A percentile compares a stretch with the other conserved stretches of the same genome.
phyloP scores from a whole-genome alignment of 2,113 vertebrate species.

The Brachyhypopomus gauderio region DNA sequence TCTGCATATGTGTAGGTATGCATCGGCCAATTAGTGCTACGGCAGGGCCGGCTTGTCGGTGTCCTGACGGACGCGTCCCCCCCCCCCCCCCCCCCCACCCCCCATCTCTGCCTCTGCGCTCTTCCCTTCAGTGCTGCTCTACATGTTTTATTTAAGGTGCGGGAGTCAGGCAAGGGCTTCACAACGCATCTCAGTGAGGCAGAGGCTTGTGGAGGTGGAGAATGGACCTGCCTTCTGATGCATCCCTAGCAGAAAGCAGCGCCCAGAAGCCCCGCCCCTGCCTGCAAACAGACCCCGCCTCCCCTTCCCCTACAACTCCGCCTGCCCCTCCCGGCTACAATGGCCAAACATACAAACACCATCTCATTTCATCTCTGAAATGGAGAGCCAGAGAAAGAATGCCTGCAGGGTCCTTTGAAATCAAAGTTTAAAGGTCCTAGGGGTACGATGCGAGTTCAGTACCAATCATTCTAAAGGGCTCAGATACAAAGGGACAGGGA shows the following conservation, averaged over 20 bases:
- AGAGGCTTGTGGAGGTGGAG: conserved; percentile 48
- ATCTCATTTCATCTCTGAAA: conserved; percentile 37
- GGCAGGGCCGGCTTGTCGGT: conserved; percentile 50
- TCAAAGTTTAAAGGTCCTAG: conserved; percentile 27
- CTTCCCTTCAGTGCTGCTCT: conserved; percentile 13
- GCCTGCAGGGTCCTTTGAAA: conserved; percentile 15
- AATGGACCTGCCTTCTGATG: conserved; percentile 44
- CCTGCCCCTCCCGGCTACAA: background rate
- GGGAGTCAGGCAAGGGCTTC: conserved; percentile 51
- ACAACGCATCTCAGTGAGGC: conserved; percentile 38
- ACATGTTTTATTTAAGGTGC: conserved; percentile 58
- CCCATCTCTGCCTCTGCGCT: conserved; percentile 33
- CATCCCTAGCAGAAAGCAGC: conserved; percentile 31
- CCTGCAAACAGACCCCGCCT: background rate
- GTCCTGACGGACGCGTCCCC: conserved; percentile 47
- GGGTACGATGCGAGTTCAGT: background rate
- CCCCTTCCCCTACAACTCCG: background rate
- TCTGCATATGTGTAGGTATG: conserved; percentile 35
- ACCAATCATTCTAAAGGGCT: background rate
- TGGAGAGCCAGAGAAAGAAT: conserved; percentile 16
- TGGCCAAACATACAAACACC: conserved; percentile 27
- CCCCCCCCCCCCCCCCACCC: conserved; percentile 26
- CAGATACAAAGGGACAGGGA: background rate
- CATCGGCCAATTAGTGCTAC: conserved; percentile 53
- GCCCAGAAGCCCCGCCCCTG: background rate